A percentile compares a stretch with the other conserved stretches of the same genome.
phyloP scores from a whole-genome alignment of 2,888 invertebrate species.

The Morinoia aosen region DNA sequence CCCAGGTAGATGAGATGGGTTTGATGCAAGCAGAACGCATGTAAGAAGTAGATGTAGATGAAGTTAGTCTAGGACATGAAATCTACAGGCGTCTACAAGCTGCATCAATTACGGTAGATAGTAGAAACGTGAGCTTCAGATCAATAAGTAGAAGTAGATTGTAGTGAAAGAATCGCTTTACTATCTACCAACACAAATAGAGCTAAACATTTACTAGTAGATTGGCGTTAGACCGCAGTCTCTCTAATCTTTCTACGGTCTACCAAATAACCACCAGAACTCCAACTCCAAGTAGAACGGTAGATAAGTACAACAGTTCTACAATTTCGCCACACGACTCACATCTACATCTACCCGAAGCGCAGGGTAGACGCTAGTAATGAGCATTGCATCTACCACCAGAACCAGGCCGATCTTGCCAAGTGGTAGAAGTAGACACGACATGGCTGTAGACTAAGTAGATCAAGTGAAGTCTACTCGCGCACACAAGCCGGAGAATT shows the following conservation, averaged over 20 bases:
- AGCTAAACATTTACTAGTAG: not conserved
- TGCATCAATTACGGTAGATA: not conserved
- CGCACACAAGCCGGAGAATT: not conserved
- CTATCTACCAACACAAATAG: not conserved
- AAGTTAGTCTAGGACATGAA: too few species aligned
- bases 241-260: not conserved
- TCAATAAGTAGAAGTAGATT: too few species aligned
- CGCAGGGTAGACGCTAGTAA: not conserved
- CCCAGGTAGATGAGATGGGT: too few species aligned
- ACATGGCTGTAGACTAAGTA: not conserved
- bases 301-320: not conserved
- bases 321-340: not conserved
- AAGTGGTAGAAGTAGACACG: not conserved
- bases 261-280: not conserved
- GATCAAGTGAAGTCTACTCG: not conserved
- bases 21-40: too few species aligned
- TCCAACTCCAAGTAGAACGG: not conserved
- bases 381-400: not conserved
- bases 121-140: conserved; percentile 7
- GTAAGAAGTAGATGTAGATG: too few species aligned
- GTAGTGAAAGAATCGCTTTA: too few species aligned
- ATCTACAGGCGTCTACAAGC: too few species aligned
- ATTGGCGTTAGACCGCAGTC: not conserved
- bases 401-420: not conserved
- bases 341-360: not conserved